Evolutionary conservation across 2,888 invertebrate genomes (phyloP).

Genomic region (Idaea dimidiata): DNA sequence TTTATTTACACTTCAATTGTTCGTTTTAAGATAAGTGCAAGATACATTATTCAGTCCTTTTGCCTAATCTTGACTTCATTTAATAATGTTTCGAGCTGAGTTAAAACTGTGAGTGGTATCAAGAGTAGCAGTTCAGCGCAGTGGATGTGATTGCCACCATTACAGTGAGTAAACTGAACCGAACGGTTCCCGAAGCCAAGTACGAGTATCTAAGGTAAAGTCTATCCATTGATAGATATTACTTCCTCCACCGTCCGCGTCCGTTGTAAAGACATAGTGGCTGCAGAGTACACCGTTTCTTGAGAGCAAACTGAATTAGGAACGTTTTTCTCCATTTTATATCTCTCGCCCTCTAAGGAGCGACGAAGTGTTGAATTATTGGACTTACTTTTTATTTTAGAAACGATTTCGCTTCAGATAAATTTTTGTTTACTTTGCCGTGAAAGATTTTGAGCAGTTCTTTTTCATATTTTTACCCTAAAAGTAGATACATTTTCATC

Average conservation of each 20-base stretch:
- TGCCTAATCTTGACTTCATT: constrained; percentile 23
- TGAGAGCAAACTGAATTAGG: constrained; percentile 73
- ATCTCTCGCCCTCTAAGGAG: constrained; percentile 64
- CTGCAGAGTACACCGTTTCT: constrained; percentile 56
- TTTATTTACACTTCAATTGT: constrained; percentile 44
- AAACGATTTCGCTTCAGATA: constrained; percentile 62
- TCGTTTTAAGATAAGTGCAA: constrained; percentile 28
- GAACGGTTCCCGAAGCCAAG: constrained; percentile 44
- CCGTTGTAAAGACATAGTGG: constrained; percentile 52
- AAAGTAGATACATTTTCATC: background rate
- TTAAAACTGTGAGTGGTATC: constrained; percentile 33
- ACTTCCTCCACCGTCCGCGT: constrained; percentile 47
- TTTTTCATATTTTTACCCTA: constrained; percentile 30
- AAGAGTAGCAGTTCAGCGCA: constrained; percentile 16
- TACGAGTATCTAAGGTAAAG: constrained; percentile 37
- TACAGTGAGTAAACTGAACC: constrained; percentile 47
- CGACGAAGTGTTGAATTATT: constrained; percentile 75
- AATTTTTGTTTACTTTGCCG: constrained; percentile 68
- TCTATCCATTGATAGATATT: constrained; percentile 58
- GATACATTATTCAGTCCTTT: constrained; percentile 32
- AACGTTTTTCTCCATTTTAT: constrained; percentile 75
- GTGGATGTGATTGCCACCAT: constrained; percentile 32
- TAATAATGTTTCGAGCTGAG: constrained; percentile 25
- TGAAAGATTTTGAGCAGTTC: constrained; percentile 51
- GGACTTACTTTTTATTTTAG: constrained; percentile 76